Conservation (phyloP, 2,113 vertebrate species). For the Lontra canadensis region DNA sequence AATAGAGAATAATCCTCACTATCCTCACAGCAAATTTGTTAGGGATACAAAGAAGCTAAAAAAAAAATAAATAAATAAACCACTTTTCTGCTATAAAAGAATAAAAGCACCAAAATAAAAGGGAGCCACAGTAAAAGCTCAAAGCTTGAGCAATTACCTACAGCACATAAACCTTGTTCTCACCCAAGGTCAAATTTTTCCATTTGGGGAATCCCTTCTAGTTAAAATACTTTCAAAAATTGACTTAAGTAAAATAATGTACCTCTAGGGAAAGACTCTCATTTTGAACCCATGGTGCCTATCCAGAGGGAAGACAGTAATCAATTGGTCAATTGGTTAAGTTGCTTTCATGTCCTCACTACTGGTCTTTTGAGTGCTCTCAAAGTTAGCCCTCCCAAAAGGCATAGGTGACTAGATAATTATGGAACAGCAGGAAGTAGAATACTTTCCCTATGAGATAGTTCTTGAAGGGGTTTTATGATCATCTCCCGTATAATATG, state of each 20-base stretch:
- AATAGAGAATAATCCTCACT: background rate
- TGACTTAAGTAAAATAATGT: conserved; percentile 33
- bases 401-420: background rate
- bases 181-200: conserved; percentile 15
- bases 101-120: background rate
- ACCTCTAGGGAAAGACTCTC: conserved; percentile 11
- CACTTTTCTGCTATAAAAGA: background rate
- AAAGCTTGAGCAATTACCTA: conserved; percentile 9
- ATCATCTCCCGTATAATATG: background rate
- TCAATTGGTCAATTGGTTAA: background rate
- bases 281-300: background rate
- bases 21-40: background rate
- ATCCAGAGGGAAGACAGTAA: background rate
- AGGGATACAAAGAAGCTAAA: background rate
- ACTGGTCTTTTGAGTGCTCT: background rate
- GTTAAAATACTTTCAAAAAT: conserved; percentile 53
- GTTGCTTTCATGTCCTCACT: conserved; percentile 25
- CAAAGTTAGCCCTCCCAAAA: conserved; percentile 21
- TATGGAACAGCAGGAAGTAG: background rate
- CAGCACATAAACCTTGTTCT: background rate
- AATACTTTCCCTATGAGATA: background rate
- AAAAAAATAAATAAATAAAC: background rate
- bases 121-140: background rate
- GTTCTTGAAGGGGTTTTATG: background rate
- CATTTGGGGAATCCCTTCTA: background rate